Evolutionary conservation across 2,888 invertebrate genomes (phyloP).

Genomic region (Cantharis lateralis): DNA sequence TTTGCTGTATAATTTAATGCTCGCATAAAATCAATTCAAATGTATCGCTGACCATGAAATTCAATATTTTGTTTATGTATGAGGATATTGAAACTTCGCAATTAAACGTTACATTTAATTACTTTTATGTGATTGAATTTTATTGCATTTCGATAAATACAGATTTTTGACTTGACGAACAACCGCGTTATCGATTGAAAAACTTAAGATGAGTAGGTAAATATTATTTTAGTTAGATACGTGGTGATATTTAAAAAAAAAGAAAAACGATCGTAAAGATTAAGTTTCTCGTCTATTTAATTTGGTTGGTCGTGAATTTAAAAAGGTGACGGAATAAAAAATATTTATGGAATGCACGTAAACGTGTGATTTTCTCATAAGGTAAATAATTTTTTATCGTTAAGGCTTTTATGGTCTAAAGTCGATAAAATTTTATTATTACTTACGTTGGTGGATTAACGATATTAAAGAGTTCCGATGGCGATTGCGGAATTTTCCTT

Average conservation of each 20-base stretch:
- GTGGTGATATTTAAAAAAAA: background rate
- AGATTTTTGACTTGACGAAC: background rate
- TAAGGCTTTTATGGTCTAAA: background rate
- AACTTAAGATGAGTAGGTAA: background rate
- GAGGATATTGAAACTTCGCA: background rate
- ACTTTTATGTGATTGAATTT: background rate
- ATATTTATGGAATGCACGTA: background rate
- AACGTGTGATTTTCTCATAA: background rate
- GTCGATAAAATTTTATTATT: background rate
- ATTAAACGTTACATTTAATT: background rate
- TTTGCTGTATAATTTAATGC: background rate
- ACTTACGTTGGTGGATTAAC: slow-evolving; percentile 84
- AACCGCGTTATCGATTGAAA: background rate
- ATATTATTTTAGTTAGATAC: background rate
- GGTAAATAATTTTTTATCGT: background rate
- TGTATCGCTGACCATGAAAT: background rate
- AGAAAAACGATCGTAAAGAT: background rate
- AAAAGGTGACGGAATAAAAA: background rate
- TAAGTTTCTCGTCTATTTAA: background rate
- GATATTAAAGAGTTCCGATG: slow-evolving; percentile 83
- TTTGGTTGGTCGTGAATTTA: background rate
- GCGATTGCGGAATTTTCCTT: slow-evolving; percentile 81
- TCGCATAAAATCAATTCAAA: background rate
- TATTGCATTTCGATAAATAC: background rate
- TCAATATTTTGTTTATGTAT: background rate